A percentile compares a stretch with the other conserved stretches of the same genome.
Evolutionary conservation across 1,140 invertebrate species (phyloP).

Genomic region (Hestina assimilis): DNA sequence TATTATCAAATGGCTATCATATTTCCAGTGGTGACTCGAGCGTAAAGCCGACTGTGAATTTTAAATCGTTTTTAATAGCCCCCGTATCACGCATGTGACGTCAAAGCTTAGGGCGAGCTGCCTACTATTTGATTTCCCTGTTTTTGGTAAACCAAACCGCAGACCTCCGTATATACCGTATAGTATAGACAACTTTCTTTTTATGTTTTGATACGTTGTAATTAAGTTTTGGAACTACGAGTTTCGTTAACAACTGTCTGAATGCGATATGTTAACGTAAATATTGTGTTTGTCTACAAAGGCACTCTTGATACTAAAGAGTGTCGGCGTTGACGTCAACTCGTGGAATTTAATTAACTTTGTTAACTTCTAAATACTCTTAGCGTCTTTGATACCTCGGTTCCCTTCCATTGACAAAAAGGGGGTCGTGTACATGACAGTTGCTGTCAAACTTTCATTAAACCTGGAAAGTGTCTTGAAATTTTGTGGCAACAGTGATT

Average conservation of each 20-base stretch:
- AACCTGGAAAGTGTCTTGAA: conserved; percentile 41
- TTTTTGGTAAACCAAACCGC: conserved; percentile 18
- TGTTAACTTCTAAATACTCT: conserved; percentile 77
- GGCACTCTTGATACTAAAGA: conserved; percentile 68
- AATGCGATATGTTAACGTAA: conserved; percentile 69
- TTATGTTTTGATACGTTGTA: conserved; percentile 33
- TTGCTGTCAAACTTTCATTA: conserved; percentile 71
- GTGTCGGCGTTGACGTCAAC: conserved; percentile 63
- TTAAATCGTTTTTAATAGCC: conserved; percentile 73
- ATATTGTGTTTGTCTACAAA: conserved; percentile 71
- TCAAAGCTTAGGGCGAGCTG: conserved; percentile 46
- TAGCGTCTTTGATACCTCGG: conserved; percentile 74
- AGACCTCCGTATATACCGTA: conserved; percentile 6
- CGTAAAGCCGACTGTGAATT: conserved; percentile 71
- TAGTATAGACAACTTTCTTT: conserved; percentile 17
- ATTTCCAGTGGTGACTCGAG: conserved; percentile 44
- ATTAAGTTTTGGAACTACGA: conserved; percentile 63
- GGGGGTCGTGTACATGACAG: conserved; percentile 63
- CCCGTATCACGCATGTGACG: conserved; percentile 35
- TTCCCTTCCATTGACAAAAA: conserved; percentile 68
- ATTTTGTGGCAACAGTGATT: conserved; percentile 70
- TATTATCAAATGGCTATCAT: conserved; percentile 60
- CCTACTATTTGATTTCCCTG: conserved; percentile 53
- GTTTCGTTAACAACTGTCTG: conserved; percentile 58
- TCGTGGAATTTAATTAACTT: conserved; percentile 76